phyloP scores from a whole-genome alignment of 2,113 vertebrate species.

The Scatophagus argus region DNA sequence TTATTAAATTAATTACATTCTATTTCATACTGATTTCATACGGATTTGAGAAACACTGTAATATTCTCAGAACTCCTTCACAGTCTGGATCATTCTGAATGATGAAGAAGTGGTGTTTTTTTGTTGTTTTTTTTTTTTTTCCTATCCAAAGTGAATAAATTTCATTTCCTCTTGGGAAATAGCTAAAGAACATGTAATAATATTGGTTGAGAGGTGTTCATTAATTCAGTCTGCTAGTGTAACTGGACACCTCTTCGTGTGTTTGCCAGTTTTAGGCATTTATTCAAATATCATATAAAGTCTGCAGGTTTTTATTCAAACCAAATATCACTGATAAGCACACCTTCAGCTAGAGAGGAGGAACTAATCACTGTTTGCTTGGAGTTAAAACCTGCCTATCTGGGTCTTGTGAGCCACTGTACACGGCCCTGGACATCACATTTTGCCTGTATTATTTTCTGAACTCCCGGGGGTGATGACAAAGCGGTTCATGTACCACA shows the following conservation, averaged over 20 bases:
- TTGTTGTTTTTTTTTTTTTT: slow-evolving; percentile 21
- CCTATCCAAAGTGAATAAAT: neutral
- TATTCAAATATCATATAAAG: slow-evolving; percentile 10
- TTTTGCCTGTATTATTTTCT: slow-evolving; percentile 22
- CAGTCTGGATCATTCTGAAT: neutral
- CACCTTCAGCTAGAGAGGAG: slow-evolving; percentile 12
- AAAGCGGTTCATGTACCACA: slow-evolving; percentile 34
- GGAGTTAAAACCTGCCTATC: slow-evolving; percentile 8
- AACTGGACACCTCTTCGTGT: neutral
- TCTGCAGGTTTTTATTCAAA: neutral
- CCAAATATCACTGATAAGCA: neutral
- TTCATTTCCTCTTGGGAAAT: slow-evolving; percentile 2
- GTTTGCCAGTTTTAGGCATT: neutral
- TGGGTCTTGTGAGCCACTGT: slow-evolving; percentile 20
- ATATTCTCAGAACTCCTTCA: slow-evolving; percentile 2
- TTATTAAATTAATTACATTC: slow-evolving; percentile 27
- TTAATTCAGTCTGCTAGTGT: slow-evolving; percentile 11
- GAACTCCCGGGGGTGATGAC: slow-evolving; percentile 39
- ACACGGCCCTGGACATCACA: slow-evolving; percentile 16
- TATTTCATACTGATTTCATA: slow-evolving; percentile 31
- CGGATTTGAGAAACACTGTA: slow-evolving; percentile 17
- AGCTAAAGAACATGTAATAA: neutral
- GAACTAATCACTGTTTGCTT: slow-evolving; percentile 18
- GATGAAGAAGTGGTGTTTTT: slow-evolving; percentile 11
- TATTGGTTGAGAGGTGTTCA: slow-evolving; percentile 7